phyloP scores from a whole-genome alignment of 2,888 invertebrate genomes.

The Fissipunctia ypsillon region DNA sequence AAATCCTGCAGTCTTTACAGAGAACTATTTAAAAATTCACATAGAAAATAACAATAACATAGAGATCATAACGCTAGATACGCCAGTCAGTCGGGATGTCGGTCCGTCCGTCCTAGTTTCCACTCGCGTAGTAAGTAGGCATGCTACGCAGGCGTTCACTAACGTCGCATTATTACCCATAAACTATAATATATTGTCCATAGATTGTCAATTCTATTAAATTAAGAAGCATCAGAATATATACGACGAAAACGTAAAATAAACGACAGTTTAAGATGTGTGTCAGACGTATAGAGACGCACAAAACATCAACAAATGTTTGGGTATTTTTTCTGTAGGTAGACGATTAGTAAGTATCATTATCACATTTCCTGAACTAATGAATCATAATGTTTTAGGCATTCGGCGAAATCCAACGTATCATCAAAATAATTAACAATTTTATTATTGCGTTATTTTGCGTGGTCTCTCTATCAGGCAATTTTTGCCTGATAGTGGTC shows the following conservation, averaged over 20 bases:
- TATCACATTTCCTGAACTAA: slow-evolving; percentile 1
- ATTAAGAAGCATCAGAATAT: slow-evolving; percentile 15
- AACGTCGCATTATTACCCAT: slow-evolving; percentile 29
- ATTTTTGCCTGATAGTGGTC: too few relatives aligned
- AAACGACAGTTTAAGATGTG: slow-evolving; percentile 8
- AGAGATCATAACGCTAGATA: slow-evolving; percentile 58
- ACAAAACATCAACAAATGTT: slow-evolving; percentile 4
- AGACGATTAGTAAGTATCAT: slow-evolving; percentile 21
- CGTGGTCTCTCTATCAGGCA: too few relatives aligned
- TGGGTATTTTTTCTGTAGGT: background rate
- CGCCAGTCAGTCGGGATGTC: slow-evolving; percentile 53
- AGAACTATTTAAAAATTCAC: slow-evolving; percentile 42
- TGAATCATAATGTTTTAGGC: background rate
- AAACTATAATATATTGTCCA: slow-evolving; percentile 21
- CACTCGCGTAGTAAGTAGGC: slow-evolving; percentile 39
- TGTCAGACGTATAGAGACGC: background rate
- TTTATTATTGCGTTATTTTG: background rate
- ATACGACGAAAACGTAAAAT: slow-evolving; percentile 20
- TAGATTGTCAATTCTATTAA: slow-evolving; percentile 19
- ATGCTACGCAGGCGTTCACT: slow-evolving; percentile 51
- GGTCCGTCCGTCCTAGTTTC: slow-evolving; percentile 64
- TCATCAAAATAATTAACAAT: background rate
- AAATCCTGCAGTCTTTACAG: slow-evolving; percentile 3
- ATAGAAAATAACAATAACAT: slow-evolving; percentile 53
- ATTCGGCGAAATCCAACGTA: slow-evolving; percentile 16